Evolutionary conservation across 2,888 invertebrate genomes (phyloP).

Genomic region (Polydrusus tereticollis): DNA sequence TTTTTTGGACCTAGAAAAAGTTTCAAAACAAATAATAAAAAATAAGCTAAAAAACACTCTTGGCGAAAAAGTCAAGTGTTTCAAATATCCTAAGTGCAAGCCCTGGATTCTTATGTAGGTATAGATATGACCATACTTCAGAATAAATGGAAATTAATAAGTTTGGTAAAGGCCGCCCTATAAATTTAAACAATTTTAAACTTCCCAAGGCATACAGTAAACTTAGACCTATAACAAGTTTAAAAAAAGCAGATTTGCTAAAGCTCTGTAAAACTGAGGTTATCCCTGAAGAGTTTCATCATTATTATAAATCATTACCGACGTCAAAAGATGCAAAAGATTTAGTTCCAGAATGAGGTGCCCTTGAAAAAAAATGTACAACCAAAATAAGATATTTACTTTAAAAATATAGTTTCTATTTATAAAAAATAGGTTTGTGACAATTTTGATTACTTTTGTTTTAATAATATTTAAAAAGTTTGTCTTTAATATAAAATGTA

Average conservation of each 20-base stretch:
- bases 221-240: neutral
- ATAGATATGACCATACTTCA: slow-evolving; percentile 37
- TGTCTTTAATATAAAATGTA: too few relatives aligned
- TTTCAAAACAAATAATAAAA: slow-evolving; percentile 39
- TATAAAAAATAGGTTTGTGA: too few relatives aligned
- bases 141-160: slow-evolving; percentile 37
- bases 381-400: too few relatives aligned
- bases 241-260: slow-evolving; percentile 1
- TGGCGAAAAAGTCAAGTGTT: slow-evolving; percentile 47
- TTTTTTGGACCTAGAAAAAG: slow-evolving; percentile 39
- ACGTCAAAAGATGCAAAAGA: neutral
- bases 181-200: neutral
- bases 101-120: slow-evolving; percentile 41
- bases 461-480: too few relatives aligned
- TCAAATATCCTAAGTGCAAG: slow-evolving; percentile 44
- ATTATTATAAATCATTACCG: slow-evolving; percentile 14
- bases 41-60: slow-evolving; percentile 36
- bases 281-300: slow-evolving; percentile 19
- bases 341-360: neutral
- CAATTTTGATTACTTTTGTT: too few relatives aligned
- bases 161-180: slow-evolving; percentile 19
- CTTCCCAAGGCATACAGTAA: neutral
- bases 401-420: too few relatives aligned
- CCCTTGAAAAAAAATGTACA: too few relatives aligned
- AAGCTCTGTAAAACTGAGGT: slow-evolving; percentile 2